These are phyloP conservation scores for Athalia cordata DNA, from an alignment of 2,888 invertebrate species.

Conservation along the genomic window DNA sequence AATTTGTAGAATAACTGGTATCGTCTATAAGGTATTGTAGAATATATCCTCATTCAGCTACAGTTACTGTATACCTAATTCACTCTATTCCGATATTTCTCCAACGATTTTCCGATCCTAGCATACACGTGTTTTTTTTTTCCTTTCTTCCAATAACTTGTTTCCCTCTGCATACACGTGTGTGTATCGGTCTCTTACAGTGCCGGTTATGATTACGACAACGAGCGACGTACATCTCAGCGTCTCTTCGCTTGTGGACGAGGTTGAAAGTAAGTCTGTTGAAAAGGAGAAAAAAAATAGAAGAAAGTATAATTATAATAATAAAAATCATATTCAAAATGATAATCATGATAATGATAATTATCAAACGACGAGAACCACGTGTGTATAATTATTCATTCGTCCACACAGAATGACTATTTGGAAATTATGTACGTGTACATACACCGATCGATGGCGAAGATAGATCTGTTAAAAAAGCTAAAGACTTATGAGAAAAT, in stretches of 20 bases:
- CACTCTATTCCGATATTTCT: background rate
- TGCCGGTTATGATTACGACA: conserved; percentile 5
- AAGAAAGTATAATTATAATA: background rate
- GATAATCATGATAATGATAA: background rate
- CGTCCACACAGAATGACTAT: too few relatives aligned
- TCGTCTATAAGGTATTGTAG: background rate
- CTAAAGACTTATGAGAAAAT: too few relatives aligned
- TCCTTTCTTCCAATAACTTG: background rate
- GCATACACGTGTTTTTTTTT: background rate
- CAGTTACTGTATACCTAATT: background rate
- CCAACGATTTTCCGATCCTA: background rate
- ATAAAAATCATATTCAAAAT: conserved; percentile 7
- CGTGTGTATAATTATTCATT: conserved; percentile 7
- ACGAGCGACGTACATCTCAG: background rate
- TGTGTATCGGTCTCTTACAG: background rate
- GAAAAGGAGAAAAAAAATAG: background rate
- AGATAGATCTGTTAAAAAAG: too few relatives aligned
- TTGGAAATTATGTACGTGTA: too few relatives aligned
- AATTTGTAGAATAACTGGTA: background rate
- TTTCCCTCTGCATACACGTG: background rate
- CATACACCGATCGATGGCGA: too few relatives aligned
- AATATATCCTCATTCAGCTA: conserved; percentile 4
- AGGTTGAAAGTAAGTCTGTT: conserved; percentile 36
- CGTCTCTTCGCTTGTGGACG: conserved; percentile 4
- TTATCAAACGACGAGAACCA: background rate